These are phyloP conservation scores for Anableps anableps DNA, from an alignment of 2,797 vertebrate species.

Conservation along the genomic window DNA sequence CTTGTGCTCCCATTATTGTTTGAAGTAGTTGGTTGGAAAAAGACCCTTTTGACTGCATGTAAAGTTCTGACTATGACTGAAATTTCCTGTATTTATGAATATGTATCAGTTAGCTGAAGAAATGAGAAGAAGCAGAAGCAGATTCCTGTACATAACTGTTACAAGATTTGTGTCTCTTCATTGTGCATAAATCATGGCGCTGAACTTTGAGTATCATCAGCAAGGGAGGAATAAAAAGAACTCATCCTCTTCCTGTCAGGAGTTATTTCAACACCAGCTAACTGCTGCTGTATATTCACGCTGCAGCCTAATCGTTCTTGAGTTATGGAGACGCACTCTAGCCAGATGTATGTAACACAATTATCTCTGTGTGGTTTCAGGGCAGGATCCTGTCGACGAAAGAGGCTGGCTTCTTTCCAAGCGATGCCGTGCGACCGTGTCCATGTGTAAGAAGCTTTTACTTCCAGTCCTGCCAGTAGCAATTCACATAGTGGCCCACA, in stretches of 20 bases:
- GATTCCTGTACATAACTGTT: slow-evolving; percentile 8
- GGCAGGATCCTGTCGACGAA: slow-evolving; percentile 91
- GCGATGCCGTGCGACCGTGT: slow-evolving; percentile 92
- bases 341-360: slow-evolving; percentile 66
- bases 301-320: slow-evolving; percentile 72
- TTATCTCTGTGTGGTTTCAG: slow-evolving; percentile 83
- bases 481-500: background rate
- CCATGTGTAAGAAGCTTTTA: slow-evolving; percentile 90
- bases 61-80: background rate
- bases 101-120: background rate
- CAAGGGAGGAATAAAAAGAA: slow-evolving; percentile 60
- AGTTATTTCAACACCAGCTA: slow-evolving; percentile 65
- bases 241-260: slow-evolving; percentile 43
- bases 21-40: background rate
- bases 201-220: slow-evolving; percentile 31
- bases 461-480: slow-evolving; percentile 20
- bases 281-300: slow-evolving; percentile 63
- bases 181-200: slow-evolving; percentile 54
- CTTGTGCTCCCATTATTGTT: background rate
- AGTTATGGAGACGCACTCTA: slow-evolving; percentile 68
- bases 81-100: background rate
- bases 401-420: slow-evolving; percentile 96
- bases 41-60: background rate
- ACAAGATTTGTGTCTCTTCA: slow-evolving; percentile 10
- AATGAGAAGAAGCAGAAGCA: slow-evolving; percentile 1